Conservation (phyloP, 2,113 vertebrate species). For the Puma concolor region DNA sequence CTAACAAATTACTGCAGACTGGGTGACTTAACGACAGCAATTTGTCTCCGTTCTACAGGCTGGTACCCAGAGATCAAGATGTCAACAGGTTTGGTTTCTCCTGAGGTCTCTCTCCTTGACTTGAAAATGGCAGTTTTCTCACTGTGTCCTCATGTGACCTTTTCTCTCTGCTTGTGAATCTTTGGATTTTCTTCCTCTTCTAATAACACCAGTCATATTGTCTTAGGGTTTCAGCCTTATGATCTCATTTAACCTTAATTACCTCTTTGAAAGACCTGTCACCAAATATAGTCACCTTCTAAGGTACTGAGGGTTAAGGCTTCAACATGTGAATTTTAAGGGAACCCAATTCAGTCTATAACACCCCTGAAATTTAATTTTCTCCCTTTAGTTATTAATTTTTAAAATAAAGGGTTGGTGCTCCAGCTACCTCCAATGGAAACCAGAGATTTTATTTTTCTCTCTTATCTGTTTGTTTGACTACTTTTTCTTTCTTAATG, state of each 20-base stretch:
- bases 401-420: not conserved
- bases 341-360: not conserved
- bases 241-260: not conserved
- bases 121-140: not conserved
- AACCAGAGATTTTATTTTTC: not conserved
- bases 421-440: not conserved
- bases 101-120: not conserved
- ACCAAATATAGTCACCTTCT: not conserved
- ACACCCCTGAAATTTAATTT: not conserved
- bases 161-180: not conserved
- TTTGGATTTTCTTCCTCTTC: not conserved
- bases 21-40: not conserved
- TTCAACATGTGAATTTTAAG: not conserved
- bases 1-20: not conserved
- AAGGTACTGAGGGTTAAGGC: not conserved
- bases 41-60: not conserved
- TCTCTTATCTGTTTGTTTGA: not conserved
- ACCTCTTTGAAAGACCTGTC: not conserved
- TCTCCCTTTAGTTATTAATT: not conserved
- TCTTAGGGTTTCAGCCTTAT: not conserved
- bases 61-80: not conserved
- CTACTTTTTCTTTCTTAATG: not conserved
- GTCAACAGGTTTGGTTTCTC: not conserved
- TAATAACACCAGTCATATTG: not conserved
- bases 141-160: not conserved